phyloP scores from a whole-genome alignment of 2,888 invertebrate genomes.

The Thumatha senex region DNA sequence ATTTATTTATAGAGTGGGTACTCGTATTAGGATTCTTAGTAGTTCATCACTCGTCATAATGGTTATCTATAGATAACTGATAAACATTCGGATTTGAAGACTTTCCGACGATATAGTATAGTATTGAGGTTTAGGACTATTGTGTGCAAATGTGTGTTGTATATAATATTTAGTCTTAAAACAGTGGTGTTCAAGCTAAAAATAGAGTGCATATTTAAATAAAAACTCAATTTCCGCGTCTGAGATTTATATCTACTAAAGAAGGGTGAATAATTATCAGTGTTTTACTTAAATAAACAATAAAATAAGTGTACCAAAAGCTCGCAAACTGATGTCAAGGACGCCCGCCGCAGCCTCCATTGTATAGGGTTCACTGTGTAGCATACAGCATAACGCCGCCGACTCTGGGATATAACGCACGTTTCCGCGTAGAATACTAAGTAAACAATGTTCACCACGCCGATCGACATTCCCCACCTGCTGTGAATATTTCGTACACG shows the following conservation, averaged over 20 bases:
- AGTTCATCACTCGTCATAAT: constrained; percentile 55
- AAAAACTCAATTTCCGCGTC: not conserved
- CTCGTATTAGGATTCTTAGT: constrained; percentile 47
- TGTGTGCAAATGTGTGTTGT: not conserved
- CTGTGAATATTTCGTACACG: constrained; percentile 48
- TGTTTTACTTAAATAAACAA: constrained; percentile 13
- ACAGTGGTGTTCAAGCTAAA: not conserved
- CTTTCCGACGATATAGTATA: constrained; percentile 42
- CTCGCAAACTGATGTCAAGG: constrained; percentile 51
- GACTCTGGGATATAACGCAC: constrained; percentile 56
- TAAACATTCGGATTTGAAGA: constrained; percentile 53
- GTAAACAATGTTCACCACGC: constrained; percentile 63
- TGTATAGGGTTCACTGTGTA: constrained; percentile 32
- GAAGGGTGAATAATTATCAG: constrained; percentile 7
- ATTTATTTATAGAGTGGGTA: constrained; percentile 8
- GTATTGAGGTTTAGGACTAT: not conserved
- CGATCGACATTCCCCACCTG: constrained; percentile 65
- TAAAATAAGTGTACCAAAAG: constrained; percentile 30
- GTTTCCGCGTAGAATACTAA: constrained; percentile 39
- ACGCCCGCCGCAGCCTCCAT: constrained; percentile 68
- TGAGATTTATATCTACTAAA: not conserved
- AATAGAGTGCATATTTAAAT: not conserved
- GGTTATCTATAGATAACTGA: constrained; percentile 54
- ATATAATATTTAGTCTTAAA: not conserved
- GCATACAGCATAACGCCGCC: constrained; percentile 52